Conservation (phyloP, 2,113 vertebrate genomes). For the Macrotis lagotis region DNA sequence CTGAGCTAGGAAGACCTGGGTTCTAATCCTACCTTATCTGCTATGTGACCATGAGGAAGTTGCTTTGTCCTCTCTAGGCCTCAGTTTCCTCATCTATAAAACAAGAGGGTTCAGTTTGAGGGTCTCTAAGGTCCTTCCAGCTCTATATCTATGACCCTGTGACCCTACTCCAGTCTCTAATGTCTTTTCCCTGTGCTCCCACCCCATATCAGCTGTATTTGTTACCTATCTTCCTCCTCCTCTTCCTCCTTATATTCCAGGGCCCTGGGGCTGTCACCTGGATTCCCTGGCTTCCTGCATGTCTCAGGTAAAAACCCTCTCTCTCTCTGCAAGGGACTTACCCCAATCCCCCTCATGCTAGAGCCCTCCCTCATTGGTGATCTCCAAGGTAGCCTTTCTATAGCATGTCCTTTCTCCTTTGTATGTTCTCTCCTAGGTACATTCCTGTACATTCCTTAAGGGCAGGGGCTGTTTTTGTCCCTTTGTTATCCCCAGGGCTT, state of each 20-base stretch:
- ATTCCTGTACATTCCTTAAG: neutral
- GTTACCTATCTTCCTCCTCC: neutral
- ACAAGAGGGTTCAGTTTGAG: neutral
- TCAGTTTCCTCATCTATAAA: neutral
- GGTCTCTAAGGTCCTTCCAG: neutral
- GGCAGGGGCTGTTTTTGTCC: neutral
- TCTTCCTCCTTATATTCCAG: neutral
- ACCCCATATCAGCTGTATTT: neutral
- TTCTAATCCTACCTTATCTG: neutral
- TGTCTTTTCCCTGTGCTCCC: neutral
- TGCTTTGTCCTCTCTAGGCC: too few relatives aligned
- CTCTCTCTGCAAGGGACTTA: neutral
- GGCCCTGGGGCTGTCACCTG: neutral
- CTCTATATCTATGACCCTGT: neutral
- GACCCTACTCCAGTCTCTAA: neutral
- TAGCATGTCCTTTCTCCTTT: neutral
- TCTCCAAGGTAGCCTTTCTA: neutral
- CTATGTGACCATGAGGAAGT: neutral
- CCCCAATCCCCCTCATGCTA: neutral
- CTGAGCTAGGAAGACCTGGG: neutral
- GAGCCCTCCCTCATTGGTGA: too few relatives aligned
- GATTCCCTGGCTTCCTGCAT: neutral
- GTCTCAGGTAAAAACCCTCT: neutral
- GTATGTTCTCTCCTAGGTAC: neutral
- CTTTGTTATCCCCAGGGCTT: neutral